Percentiles rank a stretch among this genome's conserved stretches.
Evolutionary conservation across 2,888 invertebrate species (phyloP).

Genomic region (Clepsis dumicolana): DNA sequence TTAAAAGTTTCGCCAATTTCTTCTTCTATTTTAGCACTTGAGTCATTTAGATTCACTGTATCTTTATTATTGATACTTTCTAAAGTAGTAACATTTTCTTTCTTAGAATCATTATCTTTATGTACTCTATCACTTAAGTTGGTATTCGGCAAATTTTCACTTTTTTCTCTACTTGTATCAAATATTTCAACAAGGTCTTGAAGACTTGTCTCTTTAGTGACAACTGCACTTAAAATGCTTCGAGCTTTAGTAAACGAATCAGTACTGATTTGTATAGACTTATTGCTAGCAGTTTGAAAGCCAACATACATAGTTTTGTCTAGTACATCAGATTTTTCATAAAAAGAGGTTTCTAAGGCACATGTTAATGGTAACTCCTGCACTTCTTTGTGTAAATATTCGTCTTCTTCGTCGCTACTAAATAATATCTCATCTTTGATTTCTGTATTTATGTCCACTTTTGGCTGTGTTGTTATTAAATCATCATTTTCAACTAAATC

Average conservation of each 20-base stretch:
- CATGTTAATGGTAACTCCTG: slow-evolving; percentile 71
- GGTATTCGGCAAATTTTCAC: not conserved
- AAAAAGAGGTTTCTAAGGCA: slow-evolving; percentile 67
- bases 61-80: not conserved
- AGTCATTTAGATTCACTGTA: not conserved
- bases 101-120: too few relatives aligned
- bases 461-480: slow-evolving; percentile 28
- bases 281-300: slow-evolving; percentile 78
- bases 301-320: slow-evolving; percentile 75
- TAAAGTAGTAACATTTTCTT: not conserved
- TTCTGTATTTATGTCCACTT: slow-evolving; percentile 31
- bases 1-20: slow-evolving; percentile 27
- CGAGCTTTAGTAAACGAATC: slow-evolving; percentile 70
- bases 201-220: slow-evolving; percentile 35
- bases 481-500: not conserved
- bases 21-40: slow-evolving; percentile 1
- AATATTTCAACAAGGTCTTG: slow-evolving; percentile 38
- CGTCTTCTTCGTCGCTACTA: slow-evolving; percentile 76
- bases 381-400: slow-evolving; percentile 53
- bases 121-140: not conserved
- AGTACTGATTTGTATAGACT: slow-evolving; percentile 68
- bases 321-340: slow-evolving; percentile 58
- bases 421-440: slow-evolving; percentile 73
- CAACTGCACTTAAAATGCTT: slow-evolving; percentile 58
- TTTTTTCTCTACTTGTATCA: slow-evolving; percentile 20